Percentiles rank a stretch among this genome's conserved stretches.
Evolutionary conservation across 2,888 invertebrate genomes (phyloP).

Genomic region (Chymomyza caudatula): DNA sequence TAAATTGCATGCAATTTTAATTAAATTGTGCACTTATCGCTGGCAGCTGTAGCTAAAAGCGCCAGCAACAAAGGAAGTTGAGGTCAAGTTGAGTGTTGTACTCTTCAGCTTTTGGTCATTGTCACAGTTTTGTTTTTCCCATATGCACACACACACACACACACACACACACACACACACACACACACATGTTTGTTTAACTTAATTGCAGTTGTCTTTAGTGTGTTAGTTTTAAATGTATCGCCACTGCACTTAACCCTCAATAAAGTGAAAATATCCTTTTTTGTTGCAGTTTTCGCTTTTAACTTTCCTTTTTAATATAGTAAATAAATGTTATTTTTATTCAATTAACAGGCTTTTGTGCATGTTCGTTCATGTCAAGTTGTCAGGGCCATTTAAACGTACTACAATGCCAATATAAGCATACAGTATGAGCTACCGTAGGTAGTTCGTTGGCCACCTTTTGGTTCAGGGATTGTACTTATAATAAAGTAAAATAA

Average conservation of each 20-base stretch:
- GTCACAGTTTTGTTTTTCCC: neutral
- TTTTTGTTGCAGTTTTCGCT: neutral
- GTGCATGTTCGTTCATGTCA: neutral
- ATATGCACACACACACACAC: neutral
- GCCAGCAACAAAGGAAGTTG: neutral
- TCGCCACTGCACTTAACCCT: neutral
- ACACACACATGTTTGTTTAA: neutral
- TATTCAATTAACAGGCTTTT: conserved; percentile 1
- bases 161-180: neutral
- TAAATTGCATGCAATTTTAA: conserved; percentile 45
- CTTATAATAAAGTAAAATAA: no score
- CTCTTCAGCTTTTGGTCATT: neutral
- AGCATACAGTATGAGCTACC: neutral
- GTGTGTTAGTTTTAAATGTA: neutral
- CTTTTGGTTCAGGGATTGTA: no score
- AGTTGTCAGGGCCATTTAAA: neutral
- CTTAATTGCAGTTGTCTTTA: neutral
- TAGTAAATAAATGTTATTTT: neutral
- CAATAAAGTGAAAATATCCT: neutral
- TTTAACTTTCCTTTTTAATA: neutral
- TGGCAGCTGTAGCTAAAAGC: neutral
- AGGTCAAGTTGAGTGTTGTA: neutral
- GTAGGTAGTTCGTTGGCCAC: no score
- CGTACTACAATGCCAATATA: no score
- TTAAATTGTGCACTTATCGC: conserved; percentile 64